A percentile compares a stretch with the other conserved stretches of the same genome.
Evolutionary conservation across 2,888 invertebrate genomes (phyloP).

Genomic region (Plebejus anna): DNA sequence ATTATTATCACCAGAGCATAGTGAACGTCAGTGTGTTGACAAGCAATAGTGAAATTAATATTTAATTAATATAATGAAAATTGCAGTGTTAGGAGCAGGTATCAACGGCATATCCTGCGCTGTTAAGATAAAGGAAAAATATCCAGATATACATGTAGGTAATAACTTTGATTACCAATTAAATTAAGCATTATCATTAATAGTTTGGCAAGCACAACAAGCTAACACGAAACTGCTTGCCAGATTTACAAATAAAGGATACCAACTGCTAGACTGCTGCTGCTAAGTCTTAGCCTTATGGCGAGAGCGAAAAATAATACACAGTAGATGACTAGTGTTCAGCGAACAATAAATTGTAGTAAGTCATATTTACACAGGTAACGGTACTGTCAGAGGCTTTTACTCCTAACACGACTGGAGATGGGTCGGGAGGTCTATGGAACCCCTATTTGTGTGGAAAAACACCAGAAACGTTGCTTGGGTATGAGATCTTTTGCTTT

Average conservation of each 20-base stretch:
- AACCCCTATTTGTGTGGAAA: constrained; percentile 82
- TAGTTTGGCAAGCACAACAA: neutral
- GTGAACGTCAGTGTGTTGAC: neutral
- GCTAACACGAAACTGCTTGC: too few relatives aligned
- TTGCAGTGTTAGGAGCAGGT: constrained; percentile 88
- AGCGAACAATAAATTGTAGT: neutral
- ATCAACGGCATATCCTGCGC: constrained; percentile 86
- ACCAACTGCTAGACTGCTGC: too few relatives aligned
- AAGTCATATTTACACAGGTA: constrained; percentile 58
- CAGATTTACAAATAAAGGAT: too few relatives aligned
- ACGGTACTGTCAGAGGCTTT: constrained; percentile 83
- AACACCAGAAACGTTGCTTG: constrained; percentile 74
- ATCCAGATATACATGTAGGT: constrained; percentile 64
- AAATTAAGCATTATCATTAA: neutral
- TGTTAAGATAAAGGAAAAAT: constrained; percentile 81
- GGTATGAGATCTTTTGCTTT: constrained; percentile 54
- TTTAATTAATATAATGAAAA: constrained; percentile 47
- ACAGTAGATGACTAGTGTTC: neutral
- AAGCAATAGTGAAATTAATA: neutral
- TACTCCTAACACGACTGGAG: constrained; percentile 87
- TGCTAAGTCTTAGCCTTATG: too few relatives aligned
- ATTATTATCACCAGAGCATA: neutral
- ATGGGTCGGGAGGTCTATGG: constrained; percentile 89
- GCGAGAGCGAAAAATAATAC: neutral
- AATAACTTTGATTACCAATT: constrained; percentile 13